Base-by-base conservation (phyloP, 2,797 vertebrate genomes). In the Chrosomus eos region DNA sequence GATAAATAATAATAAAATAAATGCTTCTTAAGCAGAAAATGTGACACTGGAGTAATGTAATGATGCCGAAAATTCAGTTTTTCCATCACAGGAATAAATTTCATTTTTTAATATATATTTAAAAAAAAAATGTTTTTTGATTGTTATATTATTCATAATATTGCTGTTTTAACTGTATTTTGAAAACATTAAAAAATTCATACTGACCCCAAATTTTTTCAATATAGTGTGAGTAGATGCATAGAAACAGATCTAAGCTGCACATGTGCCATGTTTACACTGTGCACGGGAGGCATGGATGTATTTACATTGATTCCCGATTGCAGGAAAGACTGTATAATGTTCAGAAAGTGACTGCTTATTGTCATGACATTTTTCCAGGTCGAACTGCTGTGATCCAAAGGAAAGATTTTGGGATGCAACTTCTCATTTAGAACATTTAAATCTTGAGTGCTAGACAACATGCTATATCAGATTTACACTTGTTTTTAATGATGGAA, bases 351-450 rank as follows among this genome's bases (percentile, higher is more conserved):
- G 4, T 5, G 70, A 28, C 8, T 45, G 40, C 40, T 72, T 16
- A 72, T 48, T n/a, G 70, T 45, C 7, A 48, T 68, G 33, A 68
- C 33, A 67, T 67, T 67, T 67, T 67, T 72, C 70, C 14, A 18
- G 40, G 40, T 71, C 23, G 10, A 45, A 18, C 70, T 45, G 40
- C n/a, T 72, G 40, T 28, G 68, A 43, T 43, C 68, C 68, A 26
- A 26, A 26, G 1, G 23, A 71, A 43, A 43, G 36, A 70, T n/a
- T 40, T n/a, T 26, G 14, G 40, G 28, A 28, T 71, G 23, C n/a
- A 72, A 72, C 70, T 16, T 72, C 11, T 72, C 14, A 45, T 72
- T 43, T 43, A 71, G 14, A 36, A 36, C 64, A 67, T 67, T 36
- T 38, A 67, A 72, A 72, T 48, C 7, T 72, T 16, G n/a, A 48